A percentile compares a stretch with the other conserved stretches of the same genome.
Evolutionary conservation across 2,888 invertebrate species (phyloP).

Genomic region (Odontomyia ornata): DNA sequence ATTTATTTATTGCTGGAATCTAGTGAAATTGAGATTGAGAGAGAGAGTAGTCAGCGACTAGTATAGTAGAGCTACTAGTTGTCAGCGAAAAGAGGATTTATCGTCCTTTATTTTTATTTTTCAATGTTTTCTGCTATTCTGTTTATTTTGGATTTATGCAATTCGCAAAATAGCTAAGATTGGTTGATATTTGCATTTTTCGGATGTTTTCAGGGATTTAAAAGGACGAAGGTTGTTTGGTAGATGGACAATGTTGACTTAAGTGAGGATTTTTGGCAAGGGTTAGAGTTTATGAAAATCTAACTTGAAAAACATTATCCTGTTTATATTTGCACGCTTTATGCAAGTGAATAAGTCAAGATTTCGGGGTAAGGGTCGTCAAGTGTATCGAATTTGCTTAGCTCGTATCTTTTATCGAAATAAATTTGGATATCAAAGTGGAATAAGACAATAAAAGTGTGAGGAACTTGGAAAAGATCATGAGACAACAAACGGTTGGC

Average conservation of each 20-base stretch:
- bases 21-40: conserved; percentile 10
- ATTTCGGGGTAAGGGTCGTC: too few relatives aligned
- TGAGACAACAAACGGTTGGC: too few relatives aligned
- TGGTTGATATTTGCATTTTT: conserved; percentile 2
- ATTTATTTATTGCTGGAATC: conserved; percentile 21
- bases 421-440: too few relatives aligned
- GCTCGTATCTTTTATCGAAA: too few relatives aligned
- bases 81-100: conserved; percentile 9
- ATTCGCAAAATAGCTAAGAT: conserved; percentile 7
- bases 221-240: neutral
- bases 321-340: too few relatives aligned
- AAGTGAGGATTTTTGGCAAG: neutral
- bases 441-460: too few relatives aligned
- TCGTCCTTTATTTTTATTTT: neutral
- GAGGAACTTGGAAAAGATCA: too few relatives aligned
- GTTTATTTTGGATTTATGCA: conserved; percentile 11
- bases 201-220: neutral
- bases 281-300: neutral
- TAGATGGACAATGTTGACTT: neutral
- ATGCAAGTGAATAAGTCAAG: too few relatives aligned
- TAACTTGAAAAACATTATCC: too few relatives aligned
- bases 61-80: conserved; percentile 16
- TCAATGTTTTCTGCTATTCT: neutral
- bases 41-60: neutral
- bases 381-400: too few relatives aligned